These are phyloP conservation scores for Hedychridium roseum DNA, from an alignment of 2,888 invertebrate genomes.

Conservation along the genomic window DNA sequence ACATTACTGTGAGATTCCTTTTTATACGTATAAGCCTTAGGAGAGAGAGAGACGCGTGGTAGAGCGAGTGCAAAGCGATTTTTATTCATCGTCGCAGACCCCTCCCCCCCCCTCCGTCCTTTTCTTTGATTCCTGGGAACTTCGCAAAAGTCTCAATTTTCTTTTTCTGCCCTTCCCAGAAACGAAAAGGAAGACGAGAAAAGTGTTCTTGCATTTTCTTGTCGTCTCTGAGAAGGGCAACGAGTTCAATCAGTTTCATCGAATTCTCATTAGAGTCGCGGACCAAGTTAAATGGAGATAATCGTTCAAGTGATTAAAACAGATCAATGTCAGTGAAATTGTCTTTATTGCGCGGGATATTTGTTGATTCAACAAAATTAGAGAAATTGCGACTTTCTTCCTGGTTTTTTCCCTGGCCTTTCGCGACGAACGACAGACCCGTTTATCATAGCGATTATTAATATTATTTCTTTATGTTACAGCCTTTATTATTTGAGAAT, in stretches of 20 bases:
- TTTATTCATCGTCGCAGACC: no score
- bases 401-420: no score
- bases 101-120: no score
- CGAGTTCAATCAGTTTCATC: no score
- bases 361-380: constrained; percentile 25
- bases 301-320: neutral
- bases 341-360: constrained; percentile 15
- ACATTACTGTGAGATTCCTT: constrained; percentile 41
- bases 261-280: no score
- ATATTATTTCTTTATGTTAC: constrained; percentile 60
- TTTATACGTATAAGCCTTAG: constrained; percentile 12
- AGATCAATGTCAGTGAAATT: neutral
- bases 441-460: constrained; percentile 35
- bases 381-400: constrained; percentile 5
- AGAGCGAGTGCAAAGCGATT: neutral
- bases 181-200: no score
- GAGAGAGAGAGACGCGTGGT: neutral
- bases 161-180: no score
- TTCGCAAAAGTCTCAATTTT: no score
- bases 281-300: constrained; percentile 39
- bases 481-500: constrained; percentile 61
- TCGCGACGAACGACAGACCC: constrained; percentile 22
- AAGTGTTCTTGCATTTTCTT: no score
- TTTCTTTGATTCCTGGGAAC: no score
- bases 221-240: no score